Evolutionary conservation across 2,797 vertebrate genomes (phyloP), one percentile per base, ranked within the genome.

Genomic region (Ptychobarbus kaznakovi): DNA sequence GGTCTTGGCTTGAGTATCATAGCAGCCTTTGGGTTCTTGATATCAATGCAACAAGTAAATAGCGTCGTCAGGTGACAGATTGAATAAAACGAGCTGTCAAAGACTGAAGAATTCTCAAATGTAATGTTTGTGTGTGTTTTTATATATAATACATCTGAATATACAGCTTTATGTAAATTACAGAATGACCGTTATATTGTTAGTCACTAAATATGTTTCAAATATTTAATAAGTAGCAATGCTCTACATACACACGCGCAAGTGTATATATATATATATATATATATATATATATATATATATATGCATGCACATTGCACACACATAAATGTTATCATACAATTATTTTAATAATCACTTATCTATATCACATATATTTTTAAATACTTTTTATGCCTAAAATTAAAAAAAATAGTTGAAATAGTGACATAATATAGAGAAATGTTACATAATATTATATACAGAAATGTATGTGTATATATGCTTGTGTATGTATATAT

Each of bases 1-100:
- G 20, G 12, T 65, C 65, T 65, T 79, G 38, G 78, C 44, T 80
- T 4, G 63, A 81, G 44, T 53, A 25, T 81, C 44, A 81, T 51
- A n/a, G 44, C 25, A 69, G 32, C 22, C 28, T 69, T 66, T n/a
- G 63, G 65, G 35, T 53, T 81, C 65, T 68, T 46, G 11, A 65
- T 49, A 80, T 68, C 46, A 66, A 35, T 53, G 77, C 61, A 49
- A 10, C 77, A 80, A 80, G 25, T 66, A 49, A 32, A 65, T 42
- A 13, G 13, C 35, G 1, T 40, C 35, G 1, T 40, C 32, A 25
- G 75, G 51, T 12, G 13, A 40, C 53, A 58, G 51, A 32, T 8
- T 16, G 46, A 80, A 78, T 28, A 9, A 78, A 61, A 42, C 3
- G 13, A 35, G 38, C 53, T 25, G 53, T 18, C 22, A 28, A 18